Percentiles rank a stretch among this genome's conserved stretches.
Evolutionary conservation across 1,140 invertebrate species (phyloP).

Genomic region (Spodoptera frugiperda): DNA sequence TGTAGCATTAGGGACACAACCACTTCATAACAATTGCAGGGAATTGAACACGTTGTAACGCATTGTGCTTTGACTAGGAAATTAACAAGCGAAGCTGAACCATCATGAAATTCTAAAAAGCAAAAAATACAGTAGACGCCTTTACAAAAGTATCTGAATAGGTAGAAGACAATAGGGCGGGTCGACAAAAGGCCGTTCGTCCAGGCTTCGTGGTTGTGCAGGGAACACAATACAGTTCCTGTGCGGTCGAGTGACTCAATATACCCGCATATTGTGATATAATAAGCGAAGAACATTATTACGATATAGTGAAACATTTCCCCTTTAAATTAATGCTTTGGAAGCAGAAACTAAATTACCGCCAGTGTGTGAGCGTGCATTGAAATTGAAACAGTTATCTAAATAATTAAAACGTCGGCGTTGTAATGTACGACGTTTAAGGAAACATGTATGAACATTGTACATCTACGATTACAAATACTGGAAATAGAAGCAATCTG

Average conservation of each 20-base stretch:
- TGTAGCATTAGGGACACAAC: slow-evolving; percentile 67
- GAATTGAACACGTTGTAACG: slow-evolving; percentile 45
- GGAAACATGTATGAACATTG: slow-evolving; percentile 22
- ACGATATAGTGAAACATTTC: slow-evolving; percentile 35
- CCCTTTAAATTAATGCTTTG: slow-evolving; percentile 31
- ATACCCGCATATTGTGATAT: slow-evolving; percentile 66
- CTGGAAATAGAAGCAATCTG: slow-evolving; percentile 53
- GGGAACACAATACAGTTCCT: slow-evolving; percentile 75
- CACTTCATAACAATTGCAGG: slow-evolving; percentile 45
- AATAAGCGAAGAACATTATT: slow-evolving; percentile 49
- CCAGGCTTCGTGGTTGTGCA: slow-evolving; percentile 69
- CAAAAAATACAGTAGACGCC: slow-evolving; percentile 66
- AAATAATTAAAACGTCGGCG: slow-evolving; percentile 25
- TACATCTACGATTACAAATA: slow-evolving; percentile 49
- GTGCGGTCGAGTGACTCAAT: slow-evolving; percentile 76
- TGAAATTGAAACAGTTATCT: slow-evolving; percentile 16
- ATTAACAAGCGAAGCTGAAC: slow-evolving; percentile 63
- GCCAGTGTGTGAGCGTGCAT: slow-evolving; percentile 9
- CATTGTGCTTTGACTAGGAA: slow-evolving; percentile 51
- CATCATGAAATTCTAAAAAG: slow-evolving; percentile 57
- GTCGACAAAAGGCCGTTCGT: slow-evolving; percentile 74
- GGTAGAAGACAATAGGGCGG: slow-evolving; percentile 72
- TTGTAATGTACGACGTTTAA: slow-evolving; percentile 35
- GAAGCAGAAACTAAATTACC: slow-evolving; percentile 8
- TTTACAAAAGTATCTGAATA: slow-evolving; percentile 71